Conservation (phyloP, 2,888 invertebrate species). For the Trichopoda pennipes region DNA sequence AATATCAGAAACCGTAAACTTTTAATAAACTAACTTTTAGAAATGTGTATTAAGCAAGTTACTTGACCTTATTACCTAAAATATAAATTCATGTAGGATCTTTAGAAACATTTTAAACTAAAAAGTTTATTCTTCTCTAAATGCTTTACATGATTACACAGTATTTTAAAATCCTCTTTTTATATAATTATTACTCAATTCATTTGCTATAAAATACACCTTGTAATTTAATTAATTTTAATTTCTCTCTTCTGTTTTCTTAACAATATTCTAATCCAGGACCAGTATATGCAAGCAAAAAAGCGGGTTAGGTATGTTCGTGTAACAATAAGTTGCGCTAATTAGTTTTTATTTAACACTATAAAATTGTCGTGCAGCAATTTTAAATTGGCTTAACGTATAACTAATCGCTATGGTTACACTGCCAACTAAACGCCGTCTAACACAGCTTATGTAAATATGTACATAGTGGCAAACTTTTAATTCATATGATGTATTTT, state of each 20-base stretch:
- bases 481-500: neutral
- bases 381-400: constrained; percentile 78
- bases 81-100: neutral
- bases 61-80: too few species aligned
- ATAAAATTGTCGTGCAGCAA: constrained; percentile 75
- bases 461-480: neutral
- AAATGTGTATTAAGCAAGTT: too few species aligned
- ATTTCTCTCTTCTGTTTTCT: constrained; percentile 44
- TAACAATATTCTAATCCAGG: neutral
- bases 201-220: constrained; percentile 14
- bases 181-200: neutral
- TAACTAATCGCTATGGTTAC: constrained; percentile 76
- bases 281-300: constrained; percentile 4
- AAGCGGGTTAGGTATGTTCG: constrained; percentile 44
- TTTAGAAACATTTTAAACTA: neutral
- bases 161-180: neutral
- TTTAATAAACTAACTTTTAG: too few species aligned
- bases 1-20: too few species aligned
- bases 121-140: neutral
- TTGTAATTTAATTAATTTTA: constrained; percentile 73
- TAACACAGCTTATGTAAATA: neutral
- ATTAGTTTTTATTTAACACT: constrained; percentile 78
- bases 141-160: neutral
- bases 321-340: constrained; percentile 77
- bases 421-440: constrained; percentile 18